Conservation (phyloP, 2,797 vertebrate genomes). For the Myotis vivesi region DNA sequence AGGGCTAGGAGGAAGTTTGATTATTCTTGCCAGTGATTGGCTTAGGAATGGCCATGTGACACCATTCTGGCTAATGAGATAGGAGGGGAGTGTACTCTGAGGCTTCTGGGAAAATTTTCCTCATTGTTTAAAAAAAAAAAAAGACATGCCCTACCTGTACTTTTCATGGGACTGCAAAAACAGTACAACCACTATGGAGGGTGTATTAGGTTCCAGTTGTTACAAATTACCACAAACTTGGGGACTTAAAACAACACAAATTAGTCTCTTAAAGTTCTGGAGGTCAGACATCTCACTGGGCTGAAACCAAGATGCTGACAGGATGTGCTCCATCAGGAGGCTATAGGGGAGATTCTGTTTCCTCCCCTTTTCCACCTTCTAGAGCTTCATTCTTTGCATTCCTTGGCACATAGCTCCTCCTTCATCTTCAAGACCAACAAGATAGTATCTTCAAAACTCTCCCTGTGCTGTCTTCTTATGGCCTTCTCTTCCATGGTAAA, state of each 20-base stretch:
- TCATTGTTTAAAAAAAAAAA: background rate
- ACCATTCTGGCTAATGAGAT: background rate
- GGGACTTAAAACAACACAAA: background rate
- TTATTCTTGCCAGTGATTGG: background rate
- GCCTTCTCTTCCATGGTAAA: background rate
- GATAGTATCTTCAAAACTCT: background rate
- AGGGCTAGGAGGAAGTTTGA: background rate
- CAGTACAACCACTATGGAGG: background rate
- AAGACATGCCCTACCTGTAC: rapidly evolving
- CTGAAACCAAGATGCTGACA: background rate
- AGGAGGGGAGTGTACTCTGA: background rate
- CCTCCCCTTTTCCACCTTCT: background rate
- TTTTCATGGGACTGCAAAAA: background rate
- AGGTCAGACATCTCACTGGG: background rate
- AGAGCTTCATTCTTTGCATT: background rate
- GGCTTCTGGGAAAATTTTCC: background rate
- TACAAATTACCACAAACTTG: background rate
- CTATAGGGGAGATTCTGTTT: background rate
- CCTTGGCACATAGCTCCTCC: background rate
- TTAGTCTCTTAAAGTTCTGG: background rate
- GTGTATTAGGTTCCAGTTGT: background rate
- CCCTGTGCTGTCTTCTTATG: background rate
- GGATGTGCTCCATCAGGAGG: background rate
- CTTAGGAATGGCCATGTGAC: background rate
- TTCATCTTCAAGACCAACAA: background rate